Evolutionary conservation across 2,113 vertebrate genomes (phyloP), one percentile per base, ranked within the genome.

Genomic region (Leptocoma aspasia): DNA sequence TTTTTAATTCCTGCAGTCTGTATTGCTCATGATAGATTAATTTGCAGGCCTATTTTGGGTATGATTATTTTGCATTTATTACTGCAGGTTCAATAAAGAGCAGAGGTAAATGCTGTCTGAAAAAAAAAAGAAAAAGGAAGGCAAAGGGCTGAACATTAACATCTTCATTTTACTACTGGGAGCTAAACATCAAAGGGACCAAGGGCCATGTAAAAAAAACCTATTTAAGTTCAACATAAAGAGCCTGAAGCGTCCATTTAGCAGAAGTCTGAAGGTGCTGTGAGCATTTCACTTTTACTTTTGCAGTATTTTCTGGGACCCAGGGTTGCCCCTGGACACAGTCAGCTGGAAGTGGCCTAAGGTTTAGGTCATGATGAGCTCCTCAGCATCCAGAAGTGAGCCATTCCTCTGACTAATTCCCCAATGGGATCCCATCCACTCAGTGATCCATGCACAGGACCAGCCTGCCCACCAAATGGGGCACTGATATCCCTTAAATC

Each of bases 11-110:
- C 15, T 80, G 52, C 39, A 76, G 66, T 57, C 53, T 70, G 23
- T 28, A 8, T 31, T 72, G 84, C 59, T 85, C 59, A 49, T 66
- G 63, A 85, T 35, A 71, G 66, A 64, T 77, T 82, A 79, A 87
- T 92, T 91, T 91, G 21, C 50, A 82, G 37, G 27, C 19, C 6
- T 85, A 47, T 88, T 94, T 93, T 56, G 28, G 15, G 35, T 50
- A 35, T 47, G 73, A 80, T 89, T 94, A 81, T 65, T 95, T 92
- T 91, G 19, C 81, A 85, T 95, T 84, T 87, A 65, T 95, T 89
- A 87, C n/a, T 77, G 21, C 47, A 72, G 41, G 37, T 92, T 50
- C 47, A 91, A 35, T 49, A 76, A 75, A 76, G 45, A 94, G 31
- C 35, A 90, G 57, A 79, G 70, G 92, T 91, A 73, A 83, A 76